Evolutionary conservation across 2,113 vertebrate species (phyloP).

Genomic region (Lathamus discolor): DNA sequence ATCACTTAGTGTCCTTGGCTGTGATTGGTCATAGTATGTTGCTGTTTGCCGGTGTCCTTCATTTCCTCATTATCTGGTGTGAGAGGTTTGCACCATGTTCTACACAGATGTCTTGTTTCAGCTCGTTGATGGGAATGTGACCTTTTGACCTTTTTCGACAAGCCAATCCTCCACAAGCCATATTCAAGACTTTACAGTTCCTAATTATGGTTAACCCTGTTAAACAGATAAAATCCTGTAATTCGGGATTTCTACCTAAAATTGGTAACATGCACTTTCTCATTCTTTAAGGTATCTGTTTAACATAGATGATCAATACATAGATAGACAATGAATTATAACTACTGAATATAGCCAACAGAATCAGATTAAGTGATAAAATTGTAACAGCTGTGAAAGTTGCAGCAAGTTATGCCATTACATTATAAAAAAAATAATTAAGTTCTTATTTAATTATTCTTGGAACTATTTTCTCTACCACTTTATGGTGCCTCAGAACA

Average conservation of each 20-base stretch:
- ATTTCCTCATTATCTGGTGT: no score
- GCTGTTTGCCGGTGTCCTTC: no score
- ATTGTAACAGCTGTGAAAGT: not conserved
- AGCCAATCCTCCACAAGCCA: no score
- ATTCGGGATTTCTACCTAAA: not conserved
- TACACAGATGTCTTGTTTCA: no score
- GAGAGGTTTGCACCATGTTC: no score
- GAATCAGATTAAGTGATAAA: not conserved
- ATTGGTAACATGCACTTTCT: not conserved
- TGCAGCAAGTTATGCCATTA: not conserved
- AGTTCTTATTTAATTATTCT: not conserved
- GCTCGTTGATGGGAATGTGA: no score
- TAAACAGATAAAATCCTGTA: not conserved
- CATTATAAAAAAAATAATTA: not conserved
- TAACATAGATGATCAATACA: not conserved
- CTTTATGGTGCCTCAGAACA: not conserved
- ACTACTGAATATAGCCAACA: not conserved
- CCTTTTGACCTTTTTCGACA: no score
- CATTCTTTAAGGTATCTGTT: not conserved
- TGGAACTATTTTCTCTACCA: not conserved
- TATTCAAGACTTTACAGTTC: not conserved
- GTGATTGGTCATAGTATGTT: no score
- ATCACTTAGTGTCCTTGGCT: no score
- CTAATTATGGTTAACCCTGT: not conserved
- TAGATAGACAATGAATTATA: not conserved